Evolutionary conservation across 2,113 vertebrate species (phyloP).

Genomic region (Catharus fuscescens): DNA sequence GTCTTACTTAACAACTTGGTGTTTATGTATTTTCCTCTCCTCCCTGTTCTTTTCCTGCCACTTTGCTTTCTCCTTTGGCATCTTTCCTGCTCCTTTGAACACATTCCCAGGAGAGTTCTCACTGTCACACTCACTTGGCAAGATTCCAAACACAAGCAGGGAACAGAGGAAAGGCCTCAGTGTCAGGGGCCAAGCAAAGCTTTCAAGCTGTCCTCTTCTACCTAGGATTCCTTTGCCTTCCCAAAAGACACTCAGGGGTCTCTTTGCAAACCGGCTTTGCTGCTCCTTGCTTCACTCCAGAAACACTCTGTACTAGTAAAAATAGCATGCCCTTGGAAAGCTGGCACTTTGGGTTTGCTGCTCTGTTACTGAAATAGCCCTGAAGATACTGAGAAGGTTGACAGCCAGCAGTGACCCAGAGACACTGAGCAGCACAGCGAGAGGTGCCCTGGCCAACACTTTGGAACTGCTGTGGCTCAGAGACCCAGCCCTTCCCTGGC

Average conservation of each 20-base stretch:
- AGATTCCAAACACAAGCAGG: not conserved
- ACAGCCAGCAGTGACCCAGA: not conserved
- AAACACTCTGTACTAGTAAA: not conserved
- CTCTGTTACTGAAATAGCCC: not conserved
- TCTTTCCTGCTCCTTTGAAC: slow-evolving; percentile 22
- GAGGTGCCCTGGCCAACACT: accelerated
- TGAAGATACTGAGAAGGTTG: not conserved
- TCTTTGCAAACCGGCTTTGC: not conserved
- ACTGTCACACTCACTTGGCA: not conserved
- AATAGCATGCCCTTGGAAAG: not conserved
- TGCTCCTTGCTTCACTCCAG: not conserved
- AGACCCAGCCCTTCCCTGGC: not conserved
- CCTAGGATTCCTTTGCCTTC: not conserved
- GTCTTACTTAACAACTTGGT: not conserved
- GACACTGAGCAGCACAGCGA: accelerated
- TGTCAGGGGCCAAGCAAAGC: not conserved
- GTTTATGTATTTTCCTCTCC: not conserved
- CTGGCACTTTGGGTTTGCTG: not conserved
- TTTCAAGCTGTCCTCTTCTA: not conserved
- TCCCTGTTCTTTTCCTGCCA: not conserved
- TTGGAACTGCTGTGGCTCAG: not conserved
- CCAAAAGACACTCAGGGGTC: not conserved
- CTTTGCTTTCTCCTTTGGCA: slow-evolving; percentile 35
- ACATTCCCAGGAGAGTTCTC: accelerated
- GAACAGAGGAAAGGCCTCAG: not conserved